These are phyloP conservation scores for Ceraclea dissimilis DNA, from an alignment of 2,888 invertebrate species.

Conservation along the genomic window DNA sequence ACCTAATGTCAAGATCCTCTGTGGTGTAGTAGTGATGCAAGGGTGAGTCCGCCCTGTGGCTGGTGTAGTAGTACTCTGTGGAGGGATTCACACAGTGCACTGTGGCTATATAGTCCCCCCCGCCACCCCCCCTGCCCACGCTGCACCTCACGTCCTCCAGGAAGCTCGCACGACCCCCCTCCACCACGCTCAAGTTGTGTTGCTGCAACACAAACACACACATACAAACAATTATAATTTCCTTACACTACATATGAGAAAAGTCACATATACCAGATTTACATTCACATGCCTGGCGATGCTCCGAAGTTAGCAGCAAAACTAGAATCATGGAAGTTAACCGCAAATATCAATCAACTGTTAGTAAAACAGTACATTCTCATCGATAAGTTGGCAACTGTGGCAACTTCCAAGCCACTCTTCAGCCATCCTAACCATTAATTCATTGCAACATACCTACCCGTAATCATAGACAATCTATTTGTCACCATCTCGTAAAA, in stretches of 20 bases:
- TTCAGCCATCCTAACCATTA: too few species aligned
- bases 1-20: slow-evolving; percentile 13
- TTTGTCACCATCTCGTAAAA: too few species aligned
- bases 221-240: neutral
- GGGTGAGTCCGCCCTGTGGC: slow-evolving; percentile 13
- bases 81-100: slow-evolving; percentile 48
- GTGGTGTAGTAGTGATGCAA: slow-evolving; percentile 8
- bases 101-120: slow-evolving; percentile 43
- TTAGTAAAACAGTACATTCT: too few species aligned
- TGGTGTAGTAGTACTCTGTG: slow-evolving; percentile 28
- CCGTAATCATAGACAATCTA: too few species aligned
- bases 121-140: slow-evolving; percentile 27
- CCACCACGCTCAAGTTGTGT: slow-evolving; percentile 22
- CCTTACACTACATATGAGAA: neutral
- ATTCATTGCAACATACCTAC: too few species aligned
- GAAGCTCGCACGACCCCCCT: slow-evolving; percentile 17
- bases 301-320: too few species aligned
- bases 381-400: too few species aligned
- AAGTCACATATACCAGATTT: too few species aligned
- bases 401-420: too few species aligned
- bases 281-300: too few species aligned
- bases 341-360: too few species aligned
- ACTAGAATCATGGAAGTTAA: too few species aligned
- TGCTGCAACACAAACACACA: slow-evolving; percentile 15
- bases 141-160: slow-evolving; percentile 36